phyloP scores from a whole-genome alignment of 2,797 vertebrate genomes.

The Monodelphis domestica region DNA sequence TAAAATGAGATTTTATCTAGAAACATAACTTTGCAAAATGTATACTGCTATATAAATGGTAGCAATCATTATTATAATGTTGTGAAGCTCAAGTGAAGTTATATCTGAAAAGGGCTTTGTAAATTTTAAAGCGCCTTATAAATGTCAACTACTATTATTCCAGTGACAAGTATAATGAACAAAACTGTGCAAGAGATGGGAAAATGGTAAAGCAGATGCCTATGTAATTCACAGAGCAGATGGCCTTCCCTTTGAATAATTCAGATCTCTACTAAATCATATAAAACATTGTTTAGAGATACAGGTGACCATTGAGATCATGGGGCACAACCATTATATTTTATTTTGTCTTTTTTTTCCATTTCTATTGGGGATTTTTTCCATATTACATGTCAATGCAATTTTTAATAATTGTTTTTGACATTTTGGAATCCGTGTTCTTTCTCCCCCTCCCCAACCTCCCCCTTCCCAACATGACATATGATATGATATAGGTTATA shows the following conservation, averaged over 20 bases:
- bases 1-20: background rate
- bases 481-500: too few species aligned
- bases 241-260: background rate
- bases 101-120: background rate
- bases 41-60: background rate
- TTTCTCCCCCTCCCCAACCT: too few species aligned
- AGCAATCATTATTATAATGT: background rate
- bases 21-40: background rate
- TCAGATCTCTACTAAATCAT: background rate
- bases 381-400: too few species aligned
- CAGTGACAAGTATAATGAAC: background rate
- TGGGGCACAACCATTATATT: background rate
- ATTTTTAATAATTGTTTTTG: too few species aligned
- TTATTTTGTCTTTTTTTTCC: too few species aligned
- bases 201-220: background rate
- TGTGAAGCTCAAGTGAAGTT: background rate
- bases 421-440: too few species aligned
- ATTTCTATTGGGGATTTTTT: too few species aligned
- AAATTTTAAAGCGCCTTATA: background rate
- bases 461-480: too few species aligned
- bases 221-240: background rate
- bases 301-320: background rate
- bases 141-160: background rate
- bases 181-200: background rate
- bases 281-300: background rate